These are phyloP conservation scores for Onychomys arenicola DNA, from an alignment of 2,797 vertebrate genomes.

Conservation along the genomic window DNA sequence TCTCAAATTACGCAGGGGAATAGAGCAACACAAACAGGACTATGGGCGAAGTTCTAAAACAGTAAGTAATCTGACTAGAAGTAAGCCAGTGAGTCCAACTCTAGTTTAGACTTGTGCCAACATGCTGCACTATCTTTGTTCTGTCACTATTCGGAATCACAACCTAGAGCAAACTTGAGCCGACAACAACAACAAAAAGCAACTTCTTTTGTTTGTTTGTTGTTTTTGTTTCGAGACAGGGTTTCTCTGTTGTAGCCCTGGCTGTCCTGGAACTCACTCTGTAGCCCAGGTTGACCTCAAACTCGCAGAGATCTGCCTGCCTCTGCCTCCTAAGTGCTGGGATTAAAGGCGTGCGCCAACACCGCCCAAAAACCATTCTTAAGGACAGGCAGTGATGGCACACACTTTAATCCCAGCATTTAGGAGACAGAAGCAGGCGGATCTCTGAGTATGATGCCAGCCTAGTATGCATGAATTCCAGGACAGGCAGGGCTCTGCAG, in stretches of 20 bases:
- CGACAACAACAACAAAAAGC: background rate
- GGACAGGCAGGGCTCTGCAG: background rate
- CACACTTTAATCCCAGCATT: background rate
- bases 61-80: constrained; percentile 16
- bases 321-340: background rate
- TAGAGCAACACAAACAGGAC: background rate
- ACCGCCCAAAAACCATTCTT: background rate
- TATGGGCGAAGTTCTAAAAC: background rate
- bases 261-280: background rate
- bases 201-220: background rate
- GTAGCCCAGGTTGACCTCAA: background rate
- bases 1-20: background rate
- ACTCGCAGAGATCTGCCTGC: background rate
- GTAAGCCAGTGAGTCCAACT: constrained; percentile 8
- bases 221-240: background rate
- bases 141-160: constrained; percentile 5
- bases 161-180: constrained; percentile 31
- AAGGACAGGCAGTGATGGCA: background rate
- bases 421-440: background rate
- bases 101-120: constrained; percentile 5
- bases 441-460: background rate
- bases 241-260: background rate
- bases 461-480: background rate
- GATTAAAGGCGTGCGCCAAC: background rate
- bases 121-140: background rate